Conservation (phyloP, 2,113 vertebrate species). For the Nothobranchius kuhntae region DNA sequence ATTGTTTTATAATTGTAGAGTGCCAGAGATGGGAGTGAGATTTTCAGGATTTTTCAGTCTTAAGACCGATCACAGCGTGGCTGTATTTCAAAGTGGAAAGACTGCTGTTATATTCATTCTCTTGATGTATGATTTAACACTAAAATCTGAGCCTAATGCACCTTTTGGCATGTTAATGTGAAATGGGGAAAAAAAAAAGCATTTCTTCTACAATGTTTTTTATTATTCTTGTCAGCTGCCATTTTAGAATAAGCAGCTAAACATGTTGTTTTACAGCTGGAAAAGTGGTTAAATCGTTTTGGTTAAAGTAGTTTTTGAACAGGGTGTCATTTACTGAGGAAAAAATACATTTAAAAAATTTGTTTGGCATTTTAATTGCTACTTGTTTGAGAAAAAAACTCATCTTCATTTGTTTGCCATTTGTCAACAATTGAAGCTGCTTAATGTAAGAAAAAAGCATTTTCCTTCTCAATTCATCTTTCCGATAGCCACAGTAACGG, state of each 20-base stretch:
- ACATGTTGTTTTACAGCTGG: background rate
- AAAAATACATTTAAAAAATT: background rate
- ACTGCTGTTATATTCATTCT: background rate
- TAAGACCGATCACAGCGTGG: background rate
- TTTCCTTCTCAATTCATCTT: background rate
- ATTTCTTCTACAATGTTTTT: background rate
- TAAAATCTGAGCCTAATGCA: slow-evolving; percentile 4
- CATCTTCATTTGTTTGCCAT: background rate
- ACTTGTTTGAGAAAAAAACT: too few species aligned
- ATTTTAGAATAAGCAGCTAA: background rate
- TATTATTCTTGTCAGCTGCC: background rate
- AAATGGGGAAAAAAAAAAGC: slow-evolving; percentile 5
- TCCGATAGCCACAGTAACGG: background rate
- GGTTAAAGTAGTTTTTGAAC: background rate
- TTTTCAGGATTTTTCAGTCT: slow-evolving; percentile 11
- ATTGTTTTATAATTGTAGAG: slow-evolving; percentile 1
- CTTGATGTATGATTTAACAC: background rate
- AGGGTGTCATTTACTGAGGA: background rate
- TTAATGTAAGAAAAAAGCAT: background rate
- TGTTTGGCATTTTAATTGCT: too few species aligned
- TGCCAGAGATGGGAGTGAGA: background rate
- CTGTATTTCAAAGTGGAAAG: slow-evolving; percentile 10
- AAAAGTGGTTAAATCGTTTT: slow-evolving; percentile 5
- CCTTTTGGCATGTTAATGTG: slow-evolving; percentile 8
- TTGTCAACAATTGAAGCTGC: background rate